Evolutionary conservation across 2,888 invertebrate genomes (phyloP), one percentile per base, ranked within the genome.

Genomic region (Buathra laborator): DNA sequence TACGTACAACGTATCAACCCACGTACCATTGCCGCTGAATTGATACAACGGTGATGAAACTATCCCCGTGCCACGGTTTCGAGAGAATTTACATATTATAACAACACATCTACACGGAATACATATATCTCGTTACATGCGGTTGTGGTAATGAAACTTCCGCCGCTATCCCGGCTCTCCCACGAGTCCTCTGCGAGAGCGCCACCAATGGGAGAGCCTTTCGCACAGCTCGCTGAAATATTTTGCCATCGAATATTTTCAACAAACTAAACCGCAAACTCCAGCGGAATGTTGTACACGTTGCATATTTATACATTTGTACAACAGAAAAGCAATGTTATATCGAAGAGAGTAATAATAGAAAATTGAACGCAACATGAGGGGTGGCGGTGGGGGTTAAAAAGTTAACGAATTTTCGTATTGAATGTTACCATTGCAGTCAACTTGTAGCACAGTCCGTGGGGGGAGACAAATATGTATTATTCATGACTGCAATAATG

Each of bases 81-180:
- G 48, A 59, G 68, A 48, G 19, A 44, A 16, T 44, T 24, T 43
- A 77, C 37, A 64, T 62, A 76, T 71, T 32, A 32, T 19, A 67
- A 37, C 24, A 51, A 56, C 46, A 59, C 51, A 62, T 70, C 19
- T 79, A 43, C 62, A 53, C 10, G 24, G 29, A 32, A 19, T 19
- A 48, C 43, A 37, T 56, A n/a, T 66, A 71, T 74, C 66, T 59
- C 51, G 75, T 82, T 81, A 77, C 56, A 37, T 43, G 81, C 77
- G 56, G 77, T 78, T 81, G 81, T 66, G 79, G 85, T 75, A 79
- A 79, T 71, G 81, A 82, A 82, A 85, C 81, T 82, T 85, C 85
- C 78, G 74, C 78, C 56, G 51, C 56, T 74, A 44, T 48, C 68
- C 51, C 16, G 32, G 37, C 62, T 64, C 77, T 74, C 72, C 77